phyloP scores from a whole-genome alignment of 1,140 invertebrate genomes.

The Pseudomyrmex pallidus region DNA sequence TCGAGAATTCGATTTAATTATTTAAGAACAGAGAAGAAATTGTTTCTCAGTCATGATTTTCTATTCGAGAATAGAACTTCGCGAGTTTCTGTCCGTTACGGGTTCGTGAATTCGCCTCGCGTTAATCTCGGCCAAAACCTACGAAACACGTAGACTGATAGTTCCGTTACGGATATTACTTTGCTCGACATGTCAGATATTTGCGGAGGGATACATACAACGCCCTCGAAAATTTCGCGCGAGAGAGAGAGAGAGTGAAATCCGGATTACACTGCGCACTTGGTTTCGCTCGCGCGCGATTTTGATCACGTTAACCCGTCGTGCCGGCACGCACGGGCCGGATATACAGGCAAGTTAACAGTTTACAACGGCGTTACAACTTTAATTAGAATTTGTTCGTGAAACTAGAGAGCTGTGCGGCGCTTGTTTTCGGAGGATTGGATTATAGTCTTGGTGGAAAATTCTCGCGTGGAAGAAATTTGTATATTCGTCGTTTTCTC shows the following conservation, averaged over 20 bases:
- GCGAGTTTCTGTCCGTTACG: slow-evolving; percentile 8
- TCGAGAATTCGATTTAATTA: no score
- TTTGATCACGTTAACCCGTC: slow-evolving; percentile 3
- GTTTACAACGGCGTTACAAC: neutral
- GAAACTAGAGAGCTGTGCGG: neutral
- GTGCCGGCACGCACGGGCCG: slow-evolving; percentile 8
- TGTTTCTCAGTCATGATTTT: no score
- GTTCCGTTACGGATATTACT: neutral
- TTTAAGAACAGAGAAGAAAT: no score
- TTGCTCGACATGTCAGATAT: slow-evolving; percentile 1
- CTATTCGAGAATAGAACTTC: no score
- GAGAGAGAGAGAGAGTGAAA: neutral
- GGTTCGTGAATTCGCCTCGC: slow-evolving; percentile 9
- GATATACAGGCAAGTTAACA: neutral
- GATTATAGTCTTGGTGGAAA: neutral
- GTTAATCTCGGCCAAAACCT: slow-evolving; percentile 27
- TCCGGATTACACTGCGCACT: slow-evolving; percentile 25
- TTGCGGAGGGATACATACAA: neutral
- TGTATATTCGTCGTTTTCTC: no score
- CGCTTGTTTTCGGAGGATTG: neutral
- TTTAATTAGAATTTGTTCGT: slow-evolving; percentile 28
- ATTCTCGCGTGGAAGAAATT: neutral
- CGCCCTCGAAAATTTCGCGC: slow-evolving; percentile 16
- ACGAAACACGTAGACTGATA: slow-evolving; percentile 16
- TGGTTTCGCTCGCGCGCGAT: neutral